Conservation (phyloP, 2,113 vertebrate species). For the Mormyrus iriodes region DNA sequence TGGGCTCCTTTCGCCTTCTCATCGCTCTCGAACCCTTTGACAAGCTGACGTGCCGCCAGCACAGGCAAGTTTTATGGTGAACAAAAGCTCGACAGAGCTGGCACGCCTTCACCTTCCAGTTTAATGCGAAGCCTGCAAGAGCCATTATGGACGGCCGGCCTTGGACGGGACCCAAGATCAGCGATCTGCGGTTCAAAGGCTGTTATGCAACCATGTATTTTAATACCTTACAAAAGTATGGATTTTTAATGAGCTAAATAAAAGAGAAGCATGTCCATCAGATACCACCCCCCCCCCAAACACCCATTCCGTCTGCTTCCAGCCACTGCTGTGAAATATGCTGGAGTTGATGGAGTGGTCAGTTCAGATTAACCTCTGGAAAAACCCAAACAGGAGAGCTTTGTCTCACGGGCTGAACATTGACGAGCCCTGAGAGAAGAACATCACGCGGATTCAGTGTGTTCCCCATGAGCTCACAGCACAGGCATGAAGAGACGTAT, state of each 20-base stretch:
- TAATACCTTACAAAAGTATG: constrained; percentile 18
- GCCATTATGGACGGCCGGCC: constrained; percentile 27
- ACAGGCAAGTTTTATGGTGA: constrained; percentile 29
- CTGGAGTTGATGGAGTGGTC: not conserved
- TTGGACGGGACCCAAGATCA: constrained; percentile 15
- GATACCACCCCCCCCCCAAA: not conserved
- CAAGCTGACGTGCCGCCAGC: constrained; percentile 27
- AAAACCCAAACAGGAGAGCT: not conserved
- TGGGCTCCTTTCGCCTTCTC: constrained; percentile 9
- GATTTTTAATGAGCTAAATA: constrained; percentile 18
- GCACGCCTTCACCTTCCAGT: constrained; percentile 8
- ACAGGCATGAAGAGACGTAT: constrained; percentile 27
- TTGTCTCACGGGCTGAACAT: not conserved
- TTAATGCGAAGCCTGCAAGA: constrained; percentile 39
- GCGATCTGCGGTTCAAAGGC: constrained; percentile 23
- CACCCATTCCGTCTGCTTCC: not conserved
- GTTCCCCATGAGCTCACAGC: constrained; percentile 27
- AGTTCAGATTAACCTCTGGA: not conserved
- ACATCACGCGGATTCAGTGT: not conserved
- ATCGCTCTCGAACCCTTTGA: constrained; percentile 20
- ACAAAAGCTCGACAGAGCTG: constrained; percentile 24
- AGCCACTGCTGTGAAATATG: not conserved
- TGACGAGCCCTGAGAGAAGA: not conserved
- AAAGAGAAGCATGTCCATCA: constrained; percentile 22
- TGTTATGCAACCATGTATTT: constrained; percentile 33